These are phyloP conservation scores for Drosophila subobscura DNA, from an alignment of 1,140 invertebrate species.

Conservation along the genomic window DNA sequence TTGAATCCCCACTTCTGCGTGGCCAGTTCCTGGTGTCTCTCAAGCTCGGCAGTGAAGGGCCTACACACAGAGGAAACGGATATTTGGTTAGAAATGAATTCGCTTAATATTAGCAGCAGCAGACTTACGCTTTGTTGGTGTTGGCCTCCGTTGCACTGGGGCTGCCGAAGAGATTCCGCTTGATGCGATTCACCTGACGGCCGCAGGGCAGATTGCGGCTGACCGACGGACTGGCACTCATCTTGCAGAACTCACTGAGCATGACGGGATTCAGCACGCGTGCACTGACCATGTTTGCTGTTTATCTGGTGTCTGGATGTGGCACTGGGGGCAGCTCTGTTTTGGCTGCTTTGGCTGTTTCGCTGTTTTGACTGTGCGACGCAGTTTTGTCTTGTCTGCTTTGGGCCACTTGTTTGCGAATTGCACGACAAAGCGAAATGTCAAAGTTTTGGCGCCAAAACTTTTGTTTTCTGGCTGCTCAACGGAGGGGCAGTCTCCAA, in stretches of 20 bases:
- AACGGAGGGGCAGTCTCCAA: conserved; percentile 59
- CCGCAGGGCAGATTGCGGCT: conserved; percentile 64
- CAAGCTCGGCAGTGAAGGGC: conserved; percentile 68
- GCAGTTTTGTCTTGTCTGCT: conserved; percentile 58
- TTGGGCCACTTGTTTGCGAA: conserved; percentile 70
- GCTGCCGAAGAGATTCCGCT: conserved; percentile 77
- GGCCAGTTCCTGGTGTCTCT: conserved; percentile 71
- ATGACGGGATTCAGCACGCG: conserved; percentile 73
- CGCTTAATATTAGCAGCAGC: neutral
- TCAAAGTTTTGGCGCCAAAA: conserved; percentile 82
- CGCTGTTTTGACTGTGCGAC: conserved; percentile 48
- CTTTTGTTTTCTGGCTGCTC: conserved; percentile 54
- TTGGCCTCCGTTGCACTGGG: conserved; percentile 30
- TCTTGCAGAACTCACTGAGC: conserved; percentile 68
- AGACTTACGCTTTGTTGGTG: conserved; percentile 72
- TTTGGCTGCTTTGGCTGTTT: conserved; percentile 36
- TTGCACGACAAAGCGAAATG: conserved; percentile 60
- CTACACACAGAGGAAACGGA: conserved; percentile 25
- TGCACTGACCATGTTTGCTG: conserved; percentile 75
- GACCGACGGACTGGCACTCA: conserved; percentile 63
- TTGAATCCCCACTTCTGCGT: conserved; percentile 82
- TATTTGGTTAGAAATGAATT: neutral
- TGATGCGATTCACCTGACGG: conserved; percentile 73
- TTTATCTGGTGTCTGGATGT: conserved; percentile 19
- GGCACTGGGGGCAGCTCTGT: conserved; percentile 15